Evolutionary conservation across 2,888 invertebrate species (phyloP), one percentile per base, ranked within the genome.

Genomic region (Polymixis flavicincta): DNA sequence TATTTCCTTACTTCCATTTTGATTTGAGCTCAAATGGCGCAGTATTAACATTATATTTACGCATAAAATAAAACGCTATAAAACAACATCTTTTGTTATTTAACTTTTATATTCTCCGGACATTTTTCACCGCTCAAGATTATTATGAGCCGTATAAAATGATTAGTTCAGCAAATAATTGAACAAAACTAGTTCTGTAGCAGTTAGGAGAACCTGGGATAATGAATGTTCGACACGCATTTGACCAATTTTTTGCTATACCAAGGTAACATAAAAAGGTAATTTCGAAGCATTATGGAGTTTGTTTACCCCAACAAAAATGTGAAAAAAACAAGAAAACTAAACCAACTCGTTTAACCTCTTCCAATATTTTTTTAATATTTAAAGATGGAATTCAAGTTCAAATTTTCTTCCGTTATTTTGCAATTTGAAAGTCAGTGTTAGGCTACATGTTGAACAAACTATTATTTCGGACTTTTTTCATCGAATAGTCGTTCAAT

Each of bases 171-270:
- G 22, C 52, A 73, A 84, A 81, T 68, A 63, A 74, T 63, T 71
- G 32, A 78, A 45, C 19, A 55, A 48, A 78, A 74, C 50, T 64
- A 63, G 57, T 78, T 70, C 52, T 66, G 37, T 22, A 32, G 52
- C 32, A 19, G 83, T 82, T 28, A 54, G 55, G 25, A 54, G 48
- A 73, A 71, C 50, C 74, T 73, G 72, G 73, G 67, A 60, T 80
- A 80, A 85, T 85, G 87, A 63, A 74, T 55, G 48, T 70, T 85
- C 19, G 59, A 59, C 85, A 85, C 85, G 85, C 87, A 83, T 73
- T 78, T 67, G 52, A 74, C 78, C 72, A 76, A 76, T 85, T 82
- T 82, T 69, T 78, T 50, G 65, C 76, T 76, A 67, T 32, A 45
- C n/a, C 17, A 59, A 32, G 9, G 13, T 19, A 60, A 64, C 67